phyloP scores from a whole-genome alignment of 2,113 vertebrate genomes.

The Potamarius usumacintae region DNA sequence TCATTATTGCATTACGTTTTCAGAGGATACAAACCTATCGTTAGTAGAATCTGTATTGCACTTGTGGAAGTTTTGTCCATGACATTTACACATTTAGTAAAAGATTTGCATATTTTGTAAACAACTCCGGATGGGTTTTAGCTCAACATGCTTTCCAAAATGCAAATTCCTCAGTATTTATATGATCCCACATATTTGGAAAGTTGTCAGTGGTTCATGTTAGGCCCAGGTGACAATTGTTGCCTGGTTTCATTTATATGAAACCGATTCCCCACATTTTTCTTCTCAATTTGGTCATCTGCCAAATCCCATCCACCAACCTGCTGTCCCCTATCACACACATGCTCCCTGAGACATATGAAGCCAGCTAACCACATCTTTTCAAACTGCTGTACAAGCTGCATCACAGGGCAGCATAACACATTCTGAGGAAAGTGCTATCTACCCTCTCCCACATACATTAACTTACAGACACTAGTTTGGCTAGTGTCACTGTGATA shows the following conservation, averaged over 20 bases:
- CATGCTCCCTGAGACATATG: too few relatives aligned
- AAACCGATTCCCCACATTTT: background rate
- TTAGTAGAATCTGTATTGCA: background rate
- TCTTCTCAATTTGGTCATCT: background rate
- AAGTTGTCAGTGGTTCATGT: background rate
- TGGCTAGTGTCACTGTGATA: too few relatives aligned
- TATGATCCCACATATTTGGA: background rate
- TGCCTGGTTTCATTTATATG: background rate
- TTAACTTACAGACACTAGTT: too few relatives aligned
- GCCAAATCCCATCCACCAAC: background rate
- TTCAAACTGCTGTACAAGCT: too few relatives aligned
- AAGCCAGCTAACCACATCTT: too few relatives aligned
- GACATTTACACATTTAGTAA: background rate
- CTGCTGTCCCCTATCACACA: background rate
- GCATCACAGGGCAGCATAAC: too few relatives aligned
- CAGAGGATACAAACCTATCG: background rate
- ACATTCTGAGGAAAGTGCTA: too few relatives aligned
- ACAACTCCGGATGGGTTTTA: background rate
- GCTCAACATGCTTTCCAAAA: background rate
- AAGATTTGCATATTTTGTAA: background rate
- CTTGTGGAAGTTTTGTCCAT: background rate
- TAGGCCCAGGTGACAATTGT: background rate
- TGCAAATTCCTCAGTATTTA: background rate
- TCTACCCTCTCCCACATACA: too few relatives aligned
- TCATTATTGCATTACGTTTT: background rate